A percentile compares a stretch with the other conserved stretches of the same genome.
phyloP scores from a whole-genome alignment of 1,140 invertebrate species.

The Pogonomyrmex barbatus region DNA sequence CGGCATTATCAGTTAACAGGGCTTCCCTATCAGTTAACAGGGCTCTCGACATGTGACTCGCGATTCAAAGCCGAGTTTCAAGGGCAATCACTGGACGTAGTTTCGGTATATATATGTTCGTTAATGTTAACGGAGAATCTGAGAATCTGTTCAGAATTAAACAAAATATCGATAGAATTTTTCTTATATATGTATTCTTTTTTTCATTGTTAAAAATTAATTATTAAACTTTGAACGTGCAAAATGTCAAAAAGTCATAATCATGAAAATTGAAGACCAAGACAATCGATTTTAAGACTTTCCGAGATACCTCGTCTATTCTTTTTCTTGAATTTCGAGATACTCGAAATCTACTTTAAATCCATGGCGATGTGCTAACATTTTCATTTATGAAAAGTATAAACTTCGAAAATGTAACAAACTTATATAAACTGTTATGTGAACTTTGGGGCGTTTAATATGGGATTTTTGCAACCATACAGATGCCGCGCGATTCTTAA shows the following conservation, averaged over 20 bases:
- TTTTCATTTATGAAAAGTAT: background rate
- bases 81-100: background rate
- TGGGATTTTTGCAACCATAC: background rate
- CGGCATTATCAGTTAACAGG: background rate
- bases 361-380: background rate
- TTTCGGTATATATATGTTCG: background rate
- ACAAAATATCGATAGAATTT: background rate
- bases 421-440: background rate
- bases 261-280: too few species aligned
- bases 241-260: too few species aligned
- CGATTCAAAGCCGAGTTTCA: background rate
- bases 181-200: background rate
- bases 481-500: background rate
- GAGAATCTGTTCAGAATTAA: background rate
- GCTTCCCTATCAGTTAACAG: background rate
- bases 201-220: background rate
- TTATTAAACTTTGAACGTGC: background rate
- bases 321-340: too few species aligned
- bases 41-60: background rate
- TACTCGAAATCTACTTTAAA: too few species aligned
- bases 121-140: conserved; percentile 1
- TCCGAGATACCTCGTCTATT: too few species aligned
- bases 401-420: background rate
- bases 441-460: background rate
- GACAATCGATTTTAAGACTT: too few species aligned